These are phyloP conservation scores for Penaeus chinensis DNA, from an alignment of 1,140 invertebrate genomes.

Conservation along the genomic window DNA sequence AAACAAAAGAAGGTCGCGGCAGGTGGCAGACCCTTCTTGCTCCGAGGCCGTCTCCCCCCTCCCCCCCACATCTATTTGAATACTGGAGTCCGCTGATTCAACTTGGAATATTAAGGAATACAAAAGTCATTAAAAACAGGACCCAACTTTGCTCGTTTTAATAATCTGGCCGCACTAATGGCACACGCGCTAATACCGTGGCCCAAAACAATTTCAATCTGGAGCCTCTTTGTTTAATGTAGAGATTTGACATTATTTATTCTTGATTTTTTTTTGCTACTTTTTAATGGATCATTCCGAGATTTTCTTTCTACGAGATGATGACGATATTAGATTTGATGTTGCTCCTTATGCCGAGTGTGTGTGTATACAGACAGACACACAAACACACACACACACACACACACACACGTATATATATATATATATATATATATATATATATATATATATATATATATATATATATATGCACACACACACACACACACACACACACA, in stretches of 20 bases:
- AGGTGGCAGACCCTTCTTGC: background rate
- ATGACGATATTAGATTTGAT: no score
- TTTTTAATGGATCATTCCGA: no score
- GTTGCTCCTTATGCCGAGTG: background rate
- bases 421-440: slow-evolving; percentile 4
- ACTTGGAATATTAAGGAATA: slow-evolving; percentile 60
- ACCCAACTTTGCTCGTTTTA: slow-evolving; percentile 60
- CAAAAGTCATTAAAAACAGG: slow-evolving; percentile 61
- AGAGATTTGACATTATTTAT: slow-evolving; percentile 9
- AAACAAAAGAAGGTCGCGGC: no score
- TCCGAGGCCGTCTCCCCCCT: background rate
- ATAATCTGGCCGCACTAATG: slow-evolving; percentile 58
- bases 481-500: no score
- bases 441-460: slow-evolving; percentile 24
- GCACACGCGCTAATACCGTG: slow-evolving; percentile 48
- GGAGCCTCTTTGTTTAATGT: slow-evolving; percentile 46
- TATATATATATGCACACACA: background rate
- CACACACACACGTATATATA: background rate
- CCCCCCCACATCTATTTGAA: slow-evolving; percentile 48
- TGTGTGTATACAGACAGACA: background rate
- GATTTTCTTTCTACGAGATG: no score
- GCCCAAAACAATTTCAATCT: slow-evolving; percentile 57
- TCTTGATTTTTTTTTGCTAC: slow-evolving; percentile 19
- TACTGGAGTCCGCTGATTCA: slow-evolving; percentile 57
- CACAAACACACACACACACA: background rate